Evolutionary conservation across 2,888 invertebrate genomes (phyloP).

Genomic region (Ceratothoa steindachneri): DNA sequence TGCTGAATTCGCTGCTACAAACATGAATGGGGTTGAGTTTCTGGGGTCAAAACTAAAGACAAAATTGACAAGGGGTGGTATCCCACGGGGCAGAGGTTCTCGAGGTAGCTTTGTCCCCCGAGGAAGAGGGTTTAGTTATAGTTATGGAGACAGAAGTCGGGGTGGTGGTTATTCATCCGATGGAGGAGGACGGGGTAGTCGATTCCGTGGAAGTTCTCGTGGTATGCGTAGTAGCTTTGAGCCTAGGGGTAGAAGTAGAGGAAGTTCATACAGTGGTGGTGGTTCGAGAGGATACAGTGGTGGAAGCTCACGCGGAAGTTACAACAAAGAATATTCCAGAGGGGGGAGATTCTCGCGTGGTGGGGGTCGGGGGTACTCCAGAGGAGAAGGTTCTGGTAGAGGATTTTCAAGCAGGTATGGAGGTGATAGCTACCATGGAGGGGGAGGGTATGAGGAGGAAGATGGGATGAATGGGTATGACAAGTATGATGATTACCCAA

Average conservation of each 20-base stretch:
- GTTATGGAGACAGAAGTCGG: conserved; percentile 19
- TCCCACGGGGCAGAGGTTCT: conserved; percentile 33
- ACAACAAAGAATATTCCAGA: conserved; percentile 22
- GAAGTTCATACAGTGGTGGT: background rate
- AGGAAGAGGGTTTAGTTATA: conserved; percentile 21
- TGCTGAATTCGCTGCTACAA: conserved; percentile 46
- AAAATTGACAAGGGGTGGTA: conserved; percentile 44
- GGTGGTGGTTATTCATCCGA: conserved; percentile 23
- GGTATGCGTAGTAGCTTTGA: background rate
- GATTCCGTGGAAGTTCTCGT: conserved; percentile 7
- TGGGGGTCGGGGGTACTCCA: conserved; percentile 32
- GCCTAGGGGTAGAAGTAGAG: background rate
- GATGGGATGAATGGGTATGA: background rate
- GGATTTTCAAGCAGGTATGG: conserved; percentile 13
- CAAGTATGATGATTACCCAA: background rate
- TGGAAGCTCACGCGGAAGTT: conserved; percentile 12
- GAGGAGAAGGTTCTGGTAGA: conserved; percentile 29
- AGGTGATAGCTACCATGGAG: conserved; percentile 30
- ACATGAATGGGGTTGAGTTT: conserved; percentile 45
- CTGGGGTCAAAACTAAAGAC: conserved; percentile 41
- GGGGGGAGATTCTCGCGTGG: conserved; percentile 38
- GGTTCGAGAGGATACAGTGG: background rate
- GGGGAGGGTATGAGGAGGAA: conserved; percentile 24
- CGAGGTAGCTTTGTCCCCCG: conserved; percentile 28
- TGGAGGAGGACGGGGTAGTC: conserved; percentile 31